Conservation (phyloP, 2,797 vertebrate species). For the Xiphorhynchus erythropygius region DNA sequence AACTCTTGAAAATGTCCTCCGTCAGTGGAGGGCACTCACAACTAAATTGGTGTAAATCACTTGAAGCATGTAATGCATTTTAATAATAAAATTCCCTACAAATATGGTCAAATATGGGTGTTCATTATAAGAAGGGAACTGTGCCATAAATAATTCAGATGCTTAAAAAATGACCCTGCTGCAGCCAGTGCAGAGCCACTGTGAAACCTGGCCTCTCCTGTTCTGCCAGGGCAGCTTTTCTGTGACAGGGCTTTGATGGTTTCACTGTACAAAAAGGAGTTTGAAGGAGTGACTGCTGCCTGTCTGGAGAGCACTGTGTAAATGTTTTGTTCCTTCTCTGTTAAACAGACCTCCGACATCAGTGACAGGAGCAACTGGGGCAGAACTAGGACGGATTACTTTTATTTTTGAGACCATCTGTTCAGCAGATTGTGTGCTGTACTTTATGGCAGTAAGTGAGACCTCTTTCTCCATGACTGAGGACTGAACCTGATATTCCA, state of each 20-base stretch:
- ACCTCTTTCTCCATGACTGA: not conserved
- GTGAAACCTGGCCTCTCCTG: not conserved
- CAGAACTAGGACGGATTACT: slow-evolving; percentile 89
- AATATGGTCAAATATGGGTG: not conserved
- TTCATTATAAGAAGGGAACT: not conserved
- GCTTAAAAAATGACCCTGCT: not conserved
- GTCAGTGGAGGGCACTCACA: not conserved
- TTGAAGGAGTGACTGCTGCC: not conserved
- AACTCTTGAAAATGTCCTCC: not conserved
- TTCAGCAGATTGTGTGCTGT: slow-evolving; percentile 89
- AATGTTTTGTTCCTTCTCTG: slow-evolving; percentile 36
- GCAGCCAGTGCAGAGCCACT: not conserved
- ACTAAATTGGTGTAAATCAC: not conserved
- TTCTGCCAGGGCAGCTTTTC: not conserved
- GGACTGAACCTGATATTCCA: not conserved
- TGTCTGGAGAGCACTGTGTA: not conserved
- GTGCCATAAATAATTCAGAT: not conserved
- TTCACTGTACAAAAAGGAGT: not conserved
- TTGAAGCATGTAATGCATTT: not conserved
- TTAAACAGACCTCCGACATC: slow-evolving; percentile 87
- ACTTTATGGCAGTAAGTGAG: slow-evolving; percentile 95
- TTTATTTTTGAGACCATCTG: slow-evolving; percentile 95
- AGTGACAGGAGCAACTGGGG: slow-evolving; percentile 81
- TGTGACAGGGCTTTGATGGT: not conserved
- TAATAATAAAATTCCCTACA: not conserved